Evolutionary conservation across 37 sponge, comb jelly and placozoan species (phyloP).

Genomic region (Haliclona indistincta): DNA sequence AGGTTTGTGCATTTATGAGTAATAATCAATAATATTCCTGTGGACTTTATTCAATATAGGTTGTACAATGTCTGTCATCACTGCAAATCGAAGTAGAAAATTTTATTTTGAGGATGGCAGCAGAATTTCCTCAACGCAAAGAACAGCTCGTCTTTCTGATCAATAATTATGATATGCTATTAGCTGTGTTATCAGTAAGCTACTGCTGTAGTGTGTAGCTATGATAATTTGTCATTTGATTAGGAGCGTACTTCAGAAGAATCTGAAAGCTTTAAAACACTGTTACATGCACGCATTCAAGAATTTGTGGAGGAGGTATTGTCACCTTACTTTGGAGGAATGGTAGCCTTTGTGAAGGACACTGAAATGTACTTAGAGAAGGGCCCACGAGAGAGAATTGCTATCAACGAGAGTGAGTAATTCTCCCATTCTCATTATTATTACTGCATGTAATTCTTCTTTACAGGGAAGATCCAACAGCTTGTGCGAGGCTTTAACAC

Average conservation of each 20-base stretch:
- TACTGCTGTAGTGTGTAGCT: background rate
- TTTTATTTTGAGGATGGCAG: constrained; percentile 91
- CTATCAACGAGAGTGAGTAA: constrained; percentile 68
- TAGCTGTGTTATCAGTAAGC: constrained; percentile 84
- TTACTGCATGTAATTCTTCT: background rate
- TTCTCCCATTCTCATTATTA: background rate
- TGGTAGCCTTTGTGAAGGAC: constrained; percentile 94
- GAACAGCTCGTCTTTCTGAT: constrained; percentile 98
- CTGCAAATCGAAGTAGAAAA: constrained; percentile 96
- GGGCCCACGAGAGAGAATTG: constrained; percentile 54
- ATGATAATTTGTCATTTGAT: background rate
- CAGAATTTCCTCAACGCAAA: constrained; percentile 90
- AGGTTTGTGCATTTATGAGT: constrained; percentile 28
- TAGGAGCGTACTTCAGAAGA: constrained; percentile 87
- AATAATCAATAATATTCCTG: background rate
- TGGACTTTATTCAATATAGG: constrained; percentile 24
- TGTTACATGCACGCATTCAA: constrained; percentile 84
- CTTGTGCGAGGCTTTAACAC: constrained; percentile 83
- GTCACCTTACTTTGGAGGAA: constrained; percentile 92
- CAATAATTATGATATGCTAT: constrained; percentile 99
- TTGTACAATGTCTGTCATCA: constrained; percentile 61
- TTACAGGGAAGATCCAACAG: constrained; percentile 71
- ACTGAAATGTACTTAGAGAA: constrained; percentile 80
- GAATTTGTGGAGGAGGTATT: constrained; percentile 96
- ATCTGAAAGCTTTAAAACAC: constrained; percentile 80